phyloP scores from a whole-genome alignment of 2,113 vertebrate species.

The Lipophrys pholis region DNA sequence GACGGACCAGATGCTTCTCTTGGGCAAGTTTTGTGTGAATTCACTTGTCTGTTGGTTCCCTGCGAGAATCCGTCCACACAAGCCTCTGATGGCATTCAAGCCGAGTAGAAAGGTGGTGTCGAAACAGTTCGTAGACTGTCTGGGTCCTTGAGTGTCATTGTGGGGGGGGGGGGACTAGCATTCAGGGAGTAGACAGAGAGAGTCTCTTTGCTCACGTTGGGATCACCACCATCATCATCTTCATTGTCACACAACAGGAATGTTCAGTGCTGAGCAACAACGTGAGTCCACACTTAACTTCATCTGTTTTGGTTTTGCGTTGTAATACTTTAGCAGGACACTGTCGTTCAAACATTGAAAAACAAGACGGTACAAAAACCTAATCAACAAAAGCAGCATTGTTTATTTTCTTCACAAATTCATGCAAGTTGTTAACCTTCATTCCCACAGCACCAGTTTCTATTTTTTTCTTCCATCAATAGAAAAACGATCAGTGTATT shows the following conservation, averaged over 20 bases:
- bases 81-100: constrained; percentile 51
- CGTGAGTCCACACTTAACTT: constrained; percentile 68
- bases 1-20: constrained; percentile 54
- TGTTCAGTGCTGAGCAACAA: constrained; percentile 76
- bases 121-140: constrained; percentile 55
- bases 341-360: constrained; percentile 68
- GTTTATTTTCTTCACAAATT: constrained; percentile 79
- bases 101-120: constrained; percentile 40
- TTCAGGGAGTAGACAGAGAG: constrained; percentile 41
- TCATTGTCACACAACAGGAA: constrained; percentile 78
- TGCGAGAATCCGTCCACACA: constrained; percentile 49
- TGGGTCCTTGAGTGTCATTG: constrained; percentile 57
- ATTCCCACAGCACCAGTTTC: constrained; percentile 76
- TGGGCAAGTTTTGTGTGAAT: constrained; percentile 38
- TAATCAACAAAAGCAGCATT: constrained; percentile 78
- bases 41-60: constrained; percentile 65
- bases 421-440: constrained; percentile 83
- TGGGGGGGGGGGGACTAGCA: constrained; percentile 36
- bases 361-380: constrained; percentile 57
- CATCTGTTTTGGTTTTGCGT: constrained; percentile 76
- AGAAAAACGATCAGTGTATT: constrained; percentile 76
- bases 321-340: constrained; percentile 72
- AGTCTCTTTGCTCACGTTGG: constrained; percentile 61
- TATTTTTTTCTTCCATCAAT: constrained; percentile 66
- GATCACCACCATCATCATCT: constrained; percentile 54